Conservation (phyloP, 2,797 vertebrate genomes). For the Coccyzus lansbergi region DNA sequence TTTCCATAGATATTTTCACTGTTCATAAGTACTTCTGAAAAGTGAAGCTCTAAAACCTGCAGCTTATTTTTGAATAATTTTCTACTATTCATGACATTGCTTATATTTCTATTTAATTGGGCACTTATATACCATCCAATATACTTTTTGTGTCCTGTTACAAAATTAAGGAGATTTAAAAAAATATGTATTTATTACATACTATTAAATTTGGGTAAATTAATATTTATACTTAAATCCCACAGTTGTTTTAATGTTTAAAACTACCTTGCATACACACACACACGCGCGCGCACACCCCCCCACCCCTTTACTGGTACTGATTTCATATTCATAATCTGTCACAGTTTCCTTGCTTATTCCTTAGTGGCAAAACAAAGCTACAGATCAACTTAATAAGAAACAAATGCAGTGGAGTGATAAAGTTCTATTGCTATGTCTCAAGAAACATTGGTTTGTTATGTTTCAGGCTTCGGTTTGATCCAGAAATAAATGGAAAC, state of each 20-base stretch:
- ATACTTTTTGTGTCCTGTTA: neutral
- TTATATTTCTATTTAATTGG: neutral
- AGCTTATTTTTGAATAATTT: neutral
- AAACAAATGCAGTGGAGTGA: neutral
- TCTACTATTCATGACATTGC: neutral
- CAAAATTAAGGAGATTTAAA: neutral
- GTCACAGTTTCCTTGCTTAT: neutral
- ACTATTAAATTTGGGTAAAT: neutral
- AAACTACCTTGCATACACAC: neutral
- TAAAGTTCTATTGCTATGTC: neutral
- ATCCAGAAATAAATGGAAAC: neutral
- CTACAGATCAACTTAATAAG: neutral
- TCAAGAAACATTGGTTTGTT: neutral
- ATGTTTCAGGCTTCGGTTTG: neutral
- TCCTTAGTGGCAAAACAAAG: neutral
- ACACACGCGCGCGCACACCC: no score
- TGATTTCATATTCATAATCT: neutral
- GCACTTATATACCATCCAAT: rapidly evolving
- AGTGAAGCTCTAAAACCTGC: neutral
- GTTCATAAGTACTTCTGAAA: neutral
- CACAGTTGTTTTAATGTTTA: neutral
- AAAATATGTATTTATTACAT: neutral
- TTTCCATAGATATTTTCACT: neutral
- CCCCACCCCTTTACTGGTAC: neutral
- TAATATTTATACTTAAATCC: neutral